These are phyloP conservation scores for Platysternon megacephalum DNA, from an alignment of 2,113 vertebrate species.

Conservation along the genomic window DNA sequence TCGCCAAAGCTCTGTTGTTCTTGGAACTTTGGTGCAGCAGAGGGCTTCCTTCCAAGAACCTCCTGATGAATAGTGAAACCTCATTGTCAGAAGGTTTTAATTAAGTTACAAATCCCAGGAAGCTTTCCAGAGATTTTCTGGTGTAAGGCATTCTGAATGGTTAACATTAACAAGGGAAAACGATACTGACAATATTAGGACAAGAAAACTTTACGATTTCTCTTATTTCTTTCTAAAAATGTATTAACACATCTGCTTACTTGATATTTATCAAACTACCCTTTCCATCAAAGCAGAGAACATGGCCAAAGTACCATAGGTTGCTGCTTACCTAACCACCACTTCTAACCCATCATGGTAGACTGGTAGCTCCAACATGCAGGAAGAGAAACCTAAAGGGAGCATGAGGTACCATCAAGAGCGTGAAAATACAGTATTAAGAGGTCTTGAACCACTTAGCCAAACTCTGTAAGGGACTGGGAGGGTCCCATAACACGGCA, in stretches of 20 bases:
- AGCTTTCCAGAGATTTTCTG: background rate
- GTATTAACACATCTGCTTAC: background rate
- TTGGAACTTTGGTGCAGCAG: conserved; percentile 14
- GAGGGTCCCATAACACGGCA: background rate
- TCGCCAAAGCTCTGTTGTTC: conserved; percentile 64
- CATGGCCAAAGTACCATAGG: background rate
- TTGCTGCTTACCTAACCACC: background rate
- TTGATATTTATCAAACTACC: background rate
- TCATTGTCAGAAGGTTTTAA: background rate
- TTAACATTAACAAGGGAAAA: background rate
- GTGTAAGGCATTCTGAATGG: rapidly evolving
- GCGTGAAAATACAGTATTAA: background rate
- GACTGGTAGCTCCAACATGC: background rate
- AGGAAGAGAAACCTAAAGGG: background rate
- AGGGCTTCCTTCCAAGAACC: conserved; percentile 36
- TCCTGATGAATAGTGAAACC: background rate
- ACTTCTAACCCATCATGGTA: background rate
- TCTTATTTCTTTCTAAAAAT: background rate
- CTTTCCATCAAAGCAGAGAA: background rate
- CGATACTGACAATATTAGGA: background rate
- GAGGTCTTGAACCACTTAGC: background rate
- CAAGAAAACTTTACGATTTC: background rate
- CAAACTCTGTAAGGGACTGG: background rate
- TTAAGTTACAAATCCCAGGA: background rate
- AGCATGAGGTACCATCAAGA: background rate